Percentiles rank a stretch among this genome's conserved stretches.
phyloP scores from a whole-genome alignment of 2,113 vertebrate species.

The Ptychochromis oligacanthus region DNA sequence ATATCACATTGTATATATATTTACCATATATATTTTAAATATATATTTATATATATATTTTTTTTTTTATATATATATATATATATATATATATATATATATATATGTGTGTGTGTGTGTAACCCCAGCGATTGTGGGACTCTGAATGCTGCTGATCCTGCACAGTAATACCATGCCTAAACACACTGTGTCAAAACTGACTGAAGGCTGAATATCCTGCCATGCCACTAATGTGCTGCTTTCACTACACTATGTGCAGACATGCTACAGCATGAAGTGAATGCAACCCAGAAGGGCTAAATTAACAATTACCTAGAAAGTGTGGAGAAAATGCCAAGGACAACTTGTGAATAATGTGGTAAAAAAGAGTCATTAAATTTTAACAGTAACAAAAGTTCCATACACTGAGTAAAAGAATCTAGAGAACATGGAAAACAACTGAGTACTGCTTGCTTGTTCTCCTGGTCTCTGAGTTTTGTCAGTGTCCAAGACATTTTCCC shows the following conservation, averaged over 20 bases:
- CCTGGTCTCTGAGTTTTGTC: no score
- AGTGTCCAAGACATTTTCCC: no score
- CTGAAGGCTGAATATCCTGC: neutral
- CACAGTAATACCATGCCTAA: neutral
- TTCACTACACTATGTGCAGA: constrained; percentile 10
- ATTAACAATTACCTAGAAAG: constrained; percentile 17
- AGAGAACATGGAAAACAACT: no score
- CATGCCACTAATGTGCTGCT: neutral
- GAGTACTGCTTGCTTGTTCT: no score
- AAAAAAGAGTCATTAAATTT: neutral
- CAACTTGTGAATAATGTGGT: neutral
- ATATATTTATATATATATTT: no score
- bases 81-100: no score
- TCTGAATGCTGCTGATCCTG: neutral
- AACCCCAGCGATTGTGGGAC: neutral
- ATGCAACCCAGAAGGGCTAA: neutral
- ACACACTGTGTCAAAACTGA: neutral
- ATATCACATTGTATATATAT: neutral
- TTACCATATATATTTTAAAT: neutral
- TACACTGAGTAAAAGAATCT: no score
- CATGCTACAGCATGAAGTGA: constrained; percentile 5
- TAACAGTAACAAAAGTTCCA: neutral
- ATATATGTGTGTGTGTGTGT: no score
- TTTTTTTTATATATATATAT: no score
- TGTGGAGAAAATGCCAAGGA: constrained; percentile 18